Evolutionary conservation across 2,797 vertebrate genomes (phyloP).

Genomic region (Gymnocypris eckloni): DNA sequence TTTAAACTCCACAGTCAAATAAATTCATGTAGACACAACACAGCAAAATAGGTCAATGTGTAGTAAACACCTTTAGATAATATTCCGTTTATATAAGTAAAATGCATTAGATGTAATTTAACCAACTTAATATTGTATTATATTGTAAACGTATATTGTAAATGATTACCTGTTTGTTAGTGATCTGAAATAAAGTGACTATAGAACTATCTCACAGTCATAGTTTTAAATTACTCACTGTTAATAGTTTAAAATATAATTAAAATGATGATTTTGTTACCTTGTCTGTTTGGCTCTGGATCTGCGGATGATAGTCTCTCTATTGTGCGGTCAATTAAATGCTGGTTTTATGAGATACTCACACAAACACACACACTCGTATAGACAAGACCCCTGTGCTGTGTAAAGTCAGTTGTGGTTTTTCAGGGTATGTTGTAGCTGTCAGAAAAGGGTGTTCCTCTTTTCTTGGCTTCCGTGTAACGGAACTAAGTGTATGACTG

Average conservation of each 20-base stretch:
- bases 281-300: constrained; percentile 12
- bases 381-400: constrained; percentile 31
- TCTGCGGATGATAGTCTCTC: background rate
- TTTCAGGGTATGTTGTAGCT: constrained; percentile 63
- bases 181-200: background rate
- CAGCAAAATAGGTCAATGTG: background rate
- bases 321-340: background rate
- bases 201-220: background rate
- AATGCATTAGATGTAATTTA: background rate
- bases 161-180: background rate
- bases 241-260: background rate
- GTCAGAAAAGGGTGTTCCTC: constrained; percentile 73
- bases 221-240: background rate
- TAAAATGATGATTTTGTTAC: background rate
- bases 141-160: background rate
- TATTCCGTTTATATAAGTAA: background rate
- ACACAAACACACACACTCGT: constrained; percentile 1
- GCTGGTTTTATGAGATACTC: background rate
- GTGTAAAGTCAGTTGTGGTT: constrained; percentile 45
- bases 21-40: background rate
- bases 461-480: constrained; percentile 75
- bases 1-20: background rate
- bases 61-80: background rate
- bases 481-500: constrained; percentile 71
- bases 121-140: background rate